Evolutionary conservation across 2,113 vertebrate species (phyloP), one percentile per base, ranked within the genome.

Genomic region (Opisthocomus hoazin): DNA sequence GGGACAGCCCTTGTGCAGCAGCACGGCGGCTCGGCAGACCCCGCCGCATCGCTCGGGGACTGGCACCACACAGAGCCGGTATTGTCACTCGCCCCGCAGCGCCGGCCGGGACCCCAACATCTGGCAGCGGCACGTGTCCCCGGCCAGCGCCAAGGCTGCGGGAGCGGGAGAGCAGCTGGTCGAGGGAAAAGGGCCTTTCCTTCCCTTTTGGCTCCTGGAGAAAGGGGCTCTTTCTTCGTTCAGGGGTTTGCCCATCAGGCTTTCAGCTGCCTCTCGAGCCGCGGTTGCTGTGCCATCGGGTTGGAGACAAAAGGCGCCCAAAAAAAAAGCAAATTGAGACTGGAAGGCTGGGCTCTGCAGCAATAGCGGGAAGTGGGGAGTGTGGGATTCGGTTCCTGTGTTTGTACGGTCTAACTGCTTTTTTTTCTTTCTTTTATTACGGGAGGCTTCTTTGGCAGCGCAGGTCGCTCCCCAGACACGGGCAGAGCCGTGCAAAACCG

Each of bases 101-200:
- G 70, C 84, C 86, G 11, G 37, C 88, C 2, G 17, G 93, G 95
- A 96, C 96, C 95, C 92, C 88, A 96, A 97, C 97, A 98, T 97
- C 97, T 97, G 97, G 90, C 63, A 22, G 15, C 17, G 41, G 54
- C 54, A 6, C 51, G 56, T 78, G 91, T 89, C 87, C 89, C 88
- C 60, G 5, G 90, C 73, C 96, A 75, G 88, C 2, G 34, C 90
- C 30, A 43, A 64, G 78, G 48, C 87, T 92, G 87, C 74, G 6
- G 89, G 91, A 95, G 81, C 4, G 20, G 76, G 79, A 60, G 90
- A 94, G 93, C 91, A 91, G 92, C 94, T 95, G 94, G 68, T 93
- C 57, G n/a, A 68, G 89, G 89, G 78, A 36, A 91, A 93, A 97
- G 89, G 37, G 90, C 34, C 74, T 86, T 94, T 91, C 90, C 91